Conservation (phyloP, 1,140 invertebrate genomes). For the Drusus annulatus region DNA sequence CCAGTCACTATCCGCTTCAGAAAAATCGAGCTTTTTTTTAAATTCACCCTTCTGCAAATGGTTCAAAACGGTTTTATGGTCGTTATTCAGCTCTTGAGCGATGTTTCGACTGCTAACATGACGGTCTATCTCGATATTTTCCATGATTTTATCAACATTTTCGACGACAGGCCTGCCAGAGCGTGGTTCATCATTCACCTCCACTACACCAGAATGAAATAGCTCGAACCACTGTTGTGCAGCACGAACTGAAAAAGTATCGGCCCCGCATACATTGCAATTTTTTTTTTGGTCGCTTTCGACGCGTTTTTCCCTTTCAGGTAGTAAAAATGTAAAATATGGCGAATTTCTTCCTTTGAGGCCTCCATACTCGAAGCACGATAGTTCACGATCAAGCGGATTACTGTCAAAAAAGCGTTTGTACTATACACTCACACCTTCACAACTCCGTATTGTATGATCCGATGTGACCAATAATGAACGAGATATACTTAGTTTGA, state of each 20-base stretch:
- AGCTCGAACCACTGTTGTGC: slow-evolving; percentile 12
- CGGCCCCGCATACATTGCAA: slow-evolving; percentile 9
- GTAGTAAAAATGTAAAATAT: no score
- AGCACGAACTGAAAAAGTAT: slow-evolving; percentile 21
- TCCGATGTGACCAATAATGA: slow-evolving; percentile 5
- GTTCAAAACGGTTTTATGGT: neutral
- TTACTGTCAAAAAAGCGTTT: slow-evolving; percentile 16
- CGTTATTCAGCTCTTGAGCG: neutral
- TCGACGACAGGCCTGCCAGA: slow-evolving; percentile 26
- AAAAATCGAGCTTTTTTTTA: no score
- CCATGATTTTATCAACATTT: slow-evolving; percentile 20
- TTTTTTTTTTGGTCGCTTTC: slow-evolving; percentile 28
- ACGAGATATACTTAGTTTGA: slow-evolving; percentile 34
- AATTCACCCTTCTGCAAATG: no score
- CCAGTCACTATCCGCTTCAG: no score
- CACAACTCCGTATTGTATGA: neutral
- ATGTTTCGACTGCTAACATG: slow-evolving; percentile 18
- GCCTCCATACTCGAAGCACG: no score
- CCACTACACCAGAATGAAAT: slow-evolving; percentile 24
- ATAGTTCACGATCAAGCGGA: no score
- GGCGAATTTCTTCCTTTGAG: no score
- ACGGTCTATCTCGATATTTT: slow-evolving; percentile 19
- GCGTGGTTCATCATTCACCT: slow-evolving; percentile 21
- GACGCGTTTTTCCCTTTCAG: neutral
- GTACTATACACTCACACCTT: slow-evolving; percentile 5